Evolutionary conservation across 2,888 invertebrate genomes (phyloP), one percentile per base, ranked within the genome.

Genomic region (Lagria hirta): DNA sequence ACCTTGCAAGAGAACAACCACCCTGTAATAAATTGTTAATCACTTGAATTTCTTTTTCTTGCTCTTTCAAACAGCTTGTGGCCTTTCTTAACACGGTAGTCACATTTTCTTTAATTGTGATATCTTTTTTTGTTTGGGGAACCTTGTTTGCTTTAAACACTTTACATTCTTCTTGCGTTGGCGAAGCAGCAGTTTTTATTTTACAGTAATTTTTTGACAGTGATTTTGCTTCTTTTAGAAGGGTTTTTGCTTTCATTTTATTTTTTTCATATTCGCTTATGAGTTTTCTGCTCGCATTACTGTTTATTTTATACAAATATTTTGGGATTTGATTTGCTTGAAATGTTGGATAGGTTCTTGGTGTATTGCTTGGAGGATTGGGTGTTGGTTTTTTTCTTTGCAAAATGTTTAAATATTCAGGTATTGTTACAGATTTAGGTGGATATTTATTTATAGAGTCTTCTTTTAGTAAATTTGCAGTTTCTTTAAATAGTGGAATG

Each of bases 81-180:
- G 76, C 76, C 37, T 78, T 69, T 54, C 80, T 69, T 63, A 78
- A 74, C 1, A 80, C 53, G 4, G 75, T 73, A 1, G 80, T 69
- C 7, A 71, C 61, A 2, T 73, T 81, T 45, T 73, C 71, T 69
- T 76, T 79, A 6, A 72, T 58, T 26, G 54, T 35, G 3, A 70
- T 65, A 3, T 58, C 51, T 42, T 57, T 61, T 10, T 16, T 29
- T 11, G 27, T 47, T 13, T 16, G 32, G 1, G 49, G 49, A 1
- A 48, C 28, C 43, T 50, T 51, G 21, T 33, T 51, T 3, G 36
- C 34, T 27, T 54, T 51, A 11, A 52, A 43, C 3, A 42, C 48
- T 6, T 10, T n/a, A 21, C 28, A 40, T 26, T 35, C 29, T 13
- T 8, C 21, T 22, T 34, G 22, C 6, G 22, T 15, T 7, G 15